Conservation (phyloP, 2,888 invertebrate genomes). For the Philereme transversata region DNA sequence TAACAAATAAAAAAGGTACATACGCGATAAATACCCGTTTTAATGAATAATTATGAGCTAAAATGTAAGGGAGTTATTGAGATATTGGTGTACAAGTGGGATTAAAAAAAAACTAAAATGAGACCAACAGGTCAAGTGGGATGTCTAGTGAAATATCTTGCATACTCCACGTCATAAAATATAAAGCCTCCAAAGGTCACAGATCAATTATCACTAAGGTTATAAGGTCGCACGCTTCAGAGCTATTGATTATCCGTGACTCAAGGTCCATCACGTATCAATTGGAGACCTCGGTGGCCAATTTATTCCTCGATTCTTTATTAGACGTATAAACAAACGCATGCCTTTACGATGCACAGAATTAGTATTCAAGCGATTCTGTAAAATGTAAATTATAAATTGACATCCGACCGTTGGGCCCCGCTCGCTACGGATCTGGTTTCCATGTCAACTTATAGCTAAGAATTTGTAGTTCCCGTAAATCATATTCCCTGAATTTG, state of each 20-base stretch:
- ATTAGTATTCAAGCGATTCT: too few relatives aligned
- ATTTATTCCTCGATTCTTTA: neutral
- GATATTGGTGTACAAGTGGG: too few relatives aligned
- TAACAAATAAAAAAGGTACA: too few relatives aligned
- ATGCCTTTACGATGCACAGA: neutral
- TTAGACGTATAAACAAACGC: neutral
- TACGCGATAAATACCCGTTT: too few relatives aligned
- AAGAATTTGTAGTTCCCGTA: too few relatives aligned
- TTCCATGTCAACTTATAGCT: too few relatives aligned
- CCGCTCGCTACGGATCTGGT: too few relatives aligned
- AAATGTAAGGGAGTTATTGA: too few relatives aligned
- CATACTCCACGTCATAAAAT: neutral
- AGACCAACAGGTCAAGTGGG: neutral
- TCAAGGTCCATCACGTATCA: conserved; percentile 1
- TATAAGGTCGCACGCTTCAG: neutral
- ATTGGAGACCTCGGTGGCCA: conserved; percentile 1
- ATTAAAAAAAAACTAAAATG: neutral
- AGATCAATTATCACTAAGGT: neutral
- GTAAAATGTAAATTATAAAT: too few relatives aligned
- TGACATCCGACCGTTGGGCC: too few relatives aligned
- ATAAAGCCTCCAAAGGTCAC: neutral
- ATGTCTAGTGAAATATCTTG: neutral
- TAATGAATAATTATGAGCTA: too few relatives aligned
- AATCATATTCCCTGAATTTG: too few relatives aligned
- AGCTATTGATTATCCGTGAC: conserved; percentile 1